Evolutionary conservation across 1,140 invertebrate genomes (phyloP), one percentile per base, ranked within the genome.

Genomic region (Gryon sp.): DNA sequence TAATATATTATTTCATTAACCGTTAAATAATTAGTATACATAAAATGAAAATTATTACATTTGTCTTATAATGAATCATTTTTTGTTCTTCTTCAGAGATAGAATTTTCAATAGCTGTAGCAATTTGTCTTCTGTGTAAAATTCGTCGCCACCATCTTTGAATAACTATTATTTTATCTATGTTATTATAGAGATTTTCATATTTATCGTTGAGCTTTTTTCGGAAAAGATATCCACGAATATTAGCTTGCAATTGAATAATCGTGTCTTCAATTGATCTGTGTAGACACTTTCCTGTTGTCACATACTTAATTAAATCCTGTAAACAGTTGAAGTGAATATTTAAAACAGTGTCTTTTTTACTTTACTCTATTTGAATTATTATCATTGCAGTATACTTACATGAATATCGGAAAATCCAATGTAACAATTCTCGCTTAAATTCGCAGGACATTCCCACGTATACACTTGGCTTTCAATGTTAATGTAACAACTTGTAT

Each of bases 101-200:
- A 9, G 2, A 46, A 30, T 53, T 19, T n/a, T 14, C n/a, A 0
- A 9, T 45, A 83, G 83, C 66, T 82, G 79, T 63, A 82, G 86
- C 5, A 83, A 78, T 1, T 11, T 38, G 28, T 55, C 15, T 69
- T 63, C 30, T 34, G 1, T 69, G 19, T 8, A 69, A 46, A 28
- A 69, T 15, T 81, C 72, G 46, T 87, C 91, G 89, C 92, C 93
- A 95, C 91, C 92, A 94, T 1, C 91, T 86, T 90, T 95, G 91
- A 79, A 94, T 93, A 66, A 85, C 88, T 2, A 92, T 80, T 22
- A 93, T 88, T 79, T 90, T 87, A 8, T 87, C 76, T 16, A 89
- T 76, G 80, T 93, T 91, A 20, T 87, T 80, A 45, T 89, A 83
- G 57, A 91, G 91, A 75, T 89, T 89, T 41, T 86, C 74, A 14